Evolutionary conservation across 2,113 vertebrate species (phyloP), one percentile per base, ranked within the genome.

Genomic region (Oreochromis tanganicae): DNA sequence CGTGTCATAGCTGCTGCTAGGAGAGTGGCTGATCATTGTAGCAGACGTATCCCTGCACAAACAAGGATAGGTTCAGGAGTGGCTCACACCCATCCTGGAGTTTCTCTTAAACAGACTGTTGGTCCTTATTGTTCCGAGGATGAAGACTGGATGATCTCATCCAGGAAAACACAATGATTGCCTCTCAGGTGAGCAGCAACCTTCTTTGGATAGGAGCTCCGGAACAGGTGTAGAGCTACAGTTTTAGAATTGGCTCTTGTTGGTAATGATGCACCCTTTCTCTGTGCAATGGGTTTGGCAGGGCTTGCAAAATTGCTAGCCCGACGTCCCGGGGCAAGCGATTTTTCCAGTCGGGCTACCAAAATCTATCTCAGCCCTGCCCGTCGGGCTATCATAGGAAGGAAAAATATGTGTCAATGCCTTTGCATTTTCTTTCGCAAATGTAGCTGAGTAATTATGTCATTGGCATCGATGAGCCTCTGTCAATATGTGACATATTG

Each of bases 1-100:
- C 1, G 97, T 99, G 92, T 99, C 98, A 0, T 99, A 99, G 96
- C 98, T 99, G 92, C 97, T 97, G 91, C 97, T 97, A 78, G 98
- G 97, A 1, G 98, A 99, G 93, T 99, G 98, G 94, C 93, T 98
- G 87, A 98, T 97, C 36, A 96, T 94, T 0, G 96, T 92, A 1
- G 97, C 96, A 1, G 97, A 97, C 1, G 98, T 98, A 91, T 99
- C 98, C 95, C 99, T 99, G 90, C 17, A 12, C 32, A 85, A 3
- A 63, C 43, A 50, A 19, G 43, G 71, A 50, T 46, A 6, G 4
- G 19, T 54, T 54, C 8, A 73, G 68, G 6, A 36, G 61, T 11
- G 17, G 38, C 68, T 73, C 14, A 17, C 21, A 9, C 13, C 21
- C 38, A 73, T 1, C 5, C 68, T 27, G 38, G 0, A 2, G 36